A percentile compares a stretch with the other conserved stretches of the same genome.
phyloP scores from a whole-genome alignment of 2,888 invertebrate species.

The Cryptophagus acutangulus region DNA sequence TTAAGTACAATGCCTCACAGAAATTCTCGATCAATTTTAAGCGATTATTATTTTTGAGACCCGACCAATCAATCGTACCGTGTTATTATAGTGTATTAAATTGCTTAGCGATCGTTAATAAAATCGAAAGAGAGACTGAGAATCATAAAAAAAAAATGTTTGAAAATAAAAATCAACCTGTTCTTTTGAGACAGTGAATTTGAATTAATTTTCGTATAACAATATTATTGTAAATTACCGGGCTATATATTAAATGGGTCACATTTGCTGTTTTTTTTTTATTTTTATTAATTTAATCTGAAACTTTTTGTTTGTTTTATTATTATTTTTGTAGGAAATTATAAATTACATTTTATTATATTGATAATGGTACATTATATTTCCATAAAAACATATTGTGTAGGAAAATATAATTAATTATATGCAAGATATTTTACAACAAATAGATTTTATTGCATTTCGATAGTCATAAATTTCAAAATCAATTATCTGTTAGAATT shows the following conservation, averaged over 20 bases:
- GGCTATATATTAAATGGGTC: constrained; percentile 11
- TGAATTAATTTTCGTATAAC: constrained; percentile 38
- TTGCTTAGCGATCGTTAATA: constrained; percentile 33
- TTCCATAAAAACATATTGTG: too few relatives aligned
- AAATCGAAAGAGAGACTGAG: constrained; percentile 31
- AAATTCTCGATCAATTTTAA: constrained; percentile 35
- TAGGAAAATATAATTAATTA: too few relatives aligned
- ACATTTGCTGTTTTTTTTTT: not conserved
- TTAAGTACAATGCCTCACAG: constrained; percentile 37
- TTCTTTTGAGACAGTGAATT: constrained; percentile 37
- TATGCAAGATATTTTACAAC: too few relatives aligned
- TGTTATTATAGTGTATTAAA: constrained; percentile 41
- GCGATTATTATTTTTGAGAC: constrained; percentile 39
- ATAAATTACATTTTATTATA: too few relatives aligned
- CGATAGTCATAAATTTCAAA: too few relatives aligned
- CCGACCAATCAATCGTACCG: constrained; percentile 39
- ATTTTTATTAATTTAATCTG: too few relatives aligned
- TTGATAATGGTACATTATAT: too few relatives aligned
- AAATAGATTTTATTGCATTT: too few relatives aligned
- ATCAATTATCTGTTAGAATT: too few relatives aligned
- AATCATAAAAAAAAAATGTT: too few relatives aligned
- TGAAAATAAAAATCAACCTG: constrained; percentile 22
- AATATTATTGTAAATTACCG: constrained; percentile 34
- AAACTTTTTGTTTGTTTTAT: not conserved
- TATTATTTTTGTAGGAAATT: not conserved